A percentile compares a stretch with the other conserved stretches of the same genome.
Evolutionary conservation across 2,888 invertebrate species (phyloP).

Genomic region (Megamerina dolium): DNA sequence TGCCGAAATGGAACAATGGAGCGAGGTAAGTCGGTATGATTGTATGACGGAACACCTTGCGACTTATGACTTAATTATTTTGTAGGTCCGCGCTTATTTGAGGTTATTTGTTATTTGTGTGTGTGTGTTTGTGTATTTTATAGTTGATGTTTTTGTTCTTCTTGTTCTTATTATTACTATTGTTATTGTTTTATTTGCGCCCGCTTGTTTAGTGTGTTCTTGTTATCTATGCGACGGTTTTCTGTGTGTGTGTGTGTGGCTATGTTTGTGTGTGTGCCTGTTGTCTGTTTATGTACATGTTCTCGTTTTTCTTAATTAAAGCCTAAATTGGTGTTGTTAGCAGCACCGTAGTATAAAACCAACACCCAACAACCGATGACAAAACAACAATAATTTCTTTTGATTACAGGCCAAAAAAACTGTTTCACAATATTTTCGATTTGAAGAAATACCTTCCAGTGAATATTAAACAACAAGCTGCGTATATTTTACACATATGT

Average conservation of each 20-base stretch:
- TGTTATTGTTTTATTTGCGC: too few relatives aligned
- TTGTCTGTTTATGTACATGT: too few relatives aligned
- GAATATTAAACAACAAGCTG: too few relatives aligned
- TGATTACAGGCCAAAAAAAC: conserved; percentile 5
- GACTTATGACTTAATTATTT: conserved; percentile 11
- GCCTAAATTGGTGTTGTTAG: conserved; percentile 6
- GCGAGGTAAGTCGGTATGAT: neutral
- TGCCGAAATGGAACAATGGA: too few relatives aligned
- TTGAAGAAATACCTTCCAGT: neutral
- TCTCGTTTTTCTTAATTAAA: neutral
- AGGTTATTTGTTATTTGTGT: too few relatives aligned
- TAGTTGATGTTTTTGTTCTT: too few relatives aligned
- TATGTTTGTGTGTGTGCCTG: too few relatives aligned
- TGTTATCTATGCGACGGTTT: too few relatives aligned
- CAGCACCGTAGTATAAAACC: conserved; percentile 4
- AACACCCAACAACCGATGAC: too few relatives aligned
- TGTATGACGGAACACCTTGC: neutral
- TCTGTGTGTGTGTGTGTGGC: too few relatives aligned
- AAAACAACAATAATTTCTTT: conserved; percentile 4
- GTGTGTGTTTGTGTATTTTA: neutral
- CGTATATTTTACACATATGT: neutral
- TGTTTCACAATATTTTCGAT: neutral
- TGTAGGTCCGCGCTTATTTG: conserved; percentile 6
- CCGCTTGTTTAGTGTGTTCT: too few relatives aligned
- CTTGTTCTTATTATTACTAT: too few relatives aligned